phyloP scores from a whole-genome alignment of 2,888 invertebrate genomes.

The Amphiduros pacificus region DNA sequence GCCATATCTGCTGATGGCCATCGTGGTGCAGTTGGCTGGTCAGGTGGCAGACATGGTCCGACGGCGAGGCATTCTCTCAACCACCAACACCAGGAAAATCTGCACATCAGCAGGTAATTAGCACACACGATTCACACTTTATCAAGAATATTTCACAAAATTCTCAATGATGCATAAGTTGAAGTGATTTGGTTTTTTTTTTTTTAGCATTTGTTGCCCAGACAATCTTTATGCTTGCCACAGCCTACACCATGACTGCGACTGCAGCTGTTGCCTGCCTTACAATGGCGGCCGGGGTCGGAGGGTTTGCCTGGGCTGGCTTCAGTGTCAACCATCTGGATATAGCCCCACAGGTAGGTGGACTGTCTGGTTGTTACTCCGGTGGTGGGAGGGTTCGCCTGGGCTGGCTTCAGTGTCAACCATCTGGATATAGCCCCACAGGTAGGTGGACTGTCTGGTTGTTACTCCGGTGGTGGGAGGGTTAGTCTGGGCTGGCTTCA shows the following conservation, averaged over 20 bases:
- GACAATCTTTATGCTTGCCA: conserved; percentile 82
- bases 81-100: conserved; percentile 66
- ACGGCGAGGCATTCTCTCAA: conserved; percentile 38
- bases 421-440: too few relatives aligned
- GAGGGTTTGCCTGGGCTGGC: conserved; percentile 89
- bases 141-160: background rate
- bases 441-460: too few relatives aligned
- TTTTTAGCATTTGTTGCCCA: conserved; percentile 71
- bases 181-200: background rate
- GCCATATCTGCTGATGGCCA: conserved; percentile 86
- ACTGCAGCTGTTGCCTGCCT: conserved; percentile 72
- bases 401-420: too few relatives aligned
- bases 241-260: conserved; percentile 74
- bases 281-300: conserved; percentile 84
- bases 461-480: too few relatives aligned
- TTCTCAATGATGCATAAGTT: background rate
- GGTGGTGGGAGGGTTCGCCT: too few relatives aligned
- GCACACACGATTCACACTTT: background rate
- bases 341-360: conserved; percentile 74
- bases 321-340: conserved; percentile 76
- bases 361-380: too few relatives aligned
- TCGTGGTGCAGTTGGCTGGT: conserved; percentile 78
- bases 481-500: too few relatives aligned
- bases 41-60: conserved; percentile 81
- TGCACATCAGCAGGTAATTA: conserved; percentile 73